Evolutionary conservation across 2,888 invertebrate genomes (phyloP).

Genomic region (Ormyrus labotus): DNA sequence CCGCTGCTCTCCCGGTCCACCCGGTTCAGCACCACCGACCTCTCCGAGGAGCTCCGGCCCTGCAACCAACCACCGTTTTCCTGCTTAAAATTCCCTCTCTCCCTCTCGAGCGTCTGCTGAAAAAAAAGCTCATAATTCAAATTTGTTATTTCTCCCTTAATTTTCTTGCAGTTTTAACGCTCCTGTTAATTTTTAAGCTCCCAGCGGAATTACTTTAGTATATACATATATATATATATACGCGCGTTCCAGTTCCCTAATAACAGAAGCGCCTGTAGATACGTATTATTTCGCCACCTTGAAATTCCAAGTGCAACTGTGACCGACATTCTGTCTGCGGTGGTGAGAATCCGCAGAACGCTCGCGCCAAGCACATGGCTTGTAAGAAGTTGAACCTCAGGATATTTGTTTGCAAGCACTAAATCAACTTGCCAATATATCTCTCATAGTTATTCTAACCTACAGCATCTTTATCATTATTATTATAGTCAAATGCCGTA

Average conservation of each 20-base stretch:
- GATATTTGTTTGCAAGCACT: slow-evolving; percentile 1
- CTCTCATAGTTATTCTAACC: too few species aligned
- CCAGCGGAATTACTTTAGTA: too few species aligned
- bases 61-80: slow-evolving; percentile 67
- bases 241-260: not conserved
- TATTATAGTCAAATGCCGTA: too few species aligned
- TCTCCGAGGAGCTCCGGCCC: slow-evolving; percentile 82
- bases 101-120: too few species aligned
- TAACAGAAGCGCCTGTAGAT: slow-evolving; percentile 2
- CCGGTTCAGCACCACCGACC: slow-evolving; percentile 80
- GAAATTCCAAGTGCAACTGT: slow-evolving; percentile 38
- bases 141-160: too few species aligned
- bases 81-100: too few species aligned
- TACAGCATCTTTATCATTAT: too few species aligned
- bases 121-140: too few species aligned
- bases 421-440: too few species aligned
- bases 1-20: slow-evolving; percentile 82
- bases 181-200: too few species aligned
- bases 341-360: slow-evolving; percentile 20
- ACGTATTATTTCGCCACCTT: slow-evolving; percentile 14
- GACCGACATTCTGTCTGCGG: slow-evolving; percentile 42
- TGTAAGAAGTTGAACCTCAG: slow-evolving; percentile 13
- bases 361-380: not conserved
- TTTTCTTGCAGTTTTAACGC: too few species aligned
- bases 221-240: too few species aligned